A percentile compares a stretch with the other conserved stretches of the same genome.
phyloP scores from a whole-genome alignment of 2,113 vertebrate genomes.

The Lepidothrix coronata region DNA sequence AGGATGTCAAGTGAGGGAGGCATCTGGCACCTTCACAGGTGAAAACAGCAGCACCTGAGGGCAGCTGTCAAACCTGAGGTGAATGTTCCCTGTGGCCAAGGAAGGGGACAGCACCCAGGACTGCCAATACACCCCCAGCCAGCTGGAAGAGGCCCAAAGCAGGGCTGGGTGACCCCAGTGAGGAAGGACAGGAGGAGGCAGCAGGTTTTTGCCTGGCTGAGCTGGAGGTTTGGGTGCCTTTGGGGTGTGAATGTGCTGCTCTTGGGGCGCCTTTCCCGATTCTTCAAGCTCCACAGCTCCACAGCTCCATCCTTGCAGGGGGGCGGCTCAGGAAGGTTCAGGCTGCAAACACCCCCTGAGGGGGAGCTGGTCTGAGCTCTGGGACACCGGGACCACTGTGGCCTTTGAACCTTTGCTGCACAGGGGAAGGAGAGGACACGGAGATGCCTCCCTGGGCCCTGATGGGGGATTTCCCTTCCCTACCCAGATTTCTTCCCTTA shows the following conservation, averaged over 20 bases:
- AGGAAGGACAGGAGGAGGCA: not conserved
- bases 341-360: accelerated
- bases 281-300: not conserved
- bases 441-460: not conserved
- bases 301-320: accelerated
- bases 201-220: not conserved
- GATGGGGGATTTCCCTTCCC: not conserved
- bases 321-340: not conserved
- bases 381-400: accelerated
- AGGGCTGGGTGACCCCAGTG: accelerated
- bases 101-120: not conserved
- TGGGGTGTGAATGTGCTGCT: not conserved
- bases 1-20: accelerated
- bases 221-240: not conserved
- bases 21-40: not conserved
- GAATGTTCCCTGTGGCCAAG: not conserved
- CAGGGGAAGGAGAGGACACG: not conserved
- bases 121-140: accelerated
- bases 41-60: not conserved
- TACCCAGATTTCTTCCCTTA: not conserved
- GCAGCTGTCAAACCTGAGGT: not conserved
- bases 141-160: not conserved
- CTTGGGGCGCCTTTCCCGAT: accelerated
- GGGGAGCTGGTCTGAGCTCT: accelerated
- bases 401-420: not conserved